A percentile compares a stretch with the other conserved stretches of the same genome.
phyloP scores from a whole-genome alignment of 1,140 invertebrate genomes.

The Paracyclopina nana region DNA sequence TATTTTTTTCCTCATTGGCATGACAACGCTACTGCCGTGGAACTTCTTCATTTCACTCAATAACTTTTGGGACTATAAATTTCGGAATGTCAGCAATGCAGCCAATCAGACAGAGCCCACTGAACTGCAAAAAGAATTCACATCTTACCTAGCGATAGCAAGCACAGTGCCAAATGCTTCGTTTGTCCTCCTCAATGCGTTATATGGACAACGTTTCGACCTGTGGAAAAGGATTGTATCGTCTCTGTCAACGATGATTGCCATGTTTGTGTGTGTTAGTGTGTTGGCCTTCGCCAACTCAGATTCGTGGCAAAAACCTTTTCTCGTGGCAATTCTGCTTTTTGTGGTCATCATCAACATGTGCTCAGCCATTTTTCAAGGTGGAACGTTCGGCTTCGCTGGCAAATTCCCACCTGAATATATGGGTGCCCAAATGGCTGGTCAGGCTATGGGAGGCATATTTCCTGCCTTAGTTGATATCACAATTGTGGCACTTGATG shows the following conservation, averaged over 20 bases:
- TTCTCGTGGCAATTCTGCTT: neutral
- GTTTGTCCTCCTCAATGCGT: constrained; percentile 59
- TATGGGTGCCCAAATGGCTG: constrained; percentile 61
- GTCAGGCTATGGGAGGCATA: constrained; percentile 71
- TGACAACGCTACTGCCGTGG: constrained; percentile 74
- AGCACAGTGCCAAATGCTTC: constrained; percentile 61
- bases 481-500: constrained; percentile 32
- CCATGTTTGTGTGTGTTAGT: neutral
- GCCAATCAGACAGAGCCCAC: neutral
- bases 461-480: constrained; percentile 65
- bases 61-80: constrained; percentile 17
- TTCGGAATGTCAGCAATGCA: constrained; percentile 41
- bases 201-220: constrained; percentile 41
- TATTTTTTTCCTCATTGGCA: constrained; percentile 70
- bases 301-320: constrained; percentile 6
- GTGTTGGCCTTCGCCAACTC: constrained; percentile 2
- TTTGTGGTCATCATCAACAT: constrained; percentile 14
- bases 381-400: constrained; percentile 60
- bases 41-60: constrained; percentile 86
- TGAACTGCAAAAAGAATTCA: constrained; percentile 16
- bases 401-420: constrained; percentile 63
- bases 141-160: constrained; percentile 58
- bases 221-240: neutral
- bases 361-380: constrained; percentile 43
- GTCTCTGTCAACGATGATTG: neutral